A percentile compares a stretch with the other conserved stretches of the same genome.
These are phyloP conservation scores for Solea solea DNA, from an alignment of 2,113 vertebrate species.

Conservation along the genomic window DNA sequence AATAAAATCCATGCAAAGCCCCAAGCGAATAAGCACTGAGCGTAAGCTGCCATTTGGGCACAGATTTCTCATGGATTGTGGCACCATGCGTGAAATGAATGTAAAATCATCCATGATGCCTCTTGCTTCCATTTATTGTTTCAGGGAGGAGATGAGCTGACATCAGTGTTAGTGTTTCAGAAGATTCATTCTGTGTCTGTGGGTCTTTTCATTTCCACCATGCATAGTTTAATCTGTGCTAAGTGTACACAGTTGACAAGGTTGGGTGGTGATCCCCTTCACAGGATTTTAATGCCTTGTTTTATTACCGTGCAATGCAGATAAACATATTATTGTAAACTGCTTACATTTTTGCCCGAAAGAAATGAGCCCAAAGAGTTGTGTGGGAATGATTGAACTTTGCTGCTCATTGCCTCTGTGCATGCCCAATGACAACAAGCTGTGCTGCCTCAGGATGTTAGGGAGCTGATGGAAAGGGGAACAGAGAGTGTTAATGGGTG, in stretches of 20 bases:
- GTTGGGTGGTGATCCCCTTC: conserved; percentile 26
- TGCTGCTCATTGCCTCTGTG: conserved; percentile 43
- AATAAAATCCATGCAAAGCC: conserved; percentile 66
- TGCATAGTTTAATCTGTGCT: conserved; percentile 21
- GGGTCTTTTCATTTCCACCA: conserved; percentile 21
- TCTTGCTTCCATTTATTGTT: conserved; percentile 62
- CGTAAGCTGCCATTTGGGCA: conserved; percentile 71
- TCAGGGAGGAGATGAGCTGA: conserved; percentile 60
- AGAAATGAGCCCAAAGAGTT: conserved; percentile 44
- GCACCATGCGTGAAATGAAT: conserved; percentile 74
- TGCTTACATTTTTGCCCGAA: conserved; percentile 28
- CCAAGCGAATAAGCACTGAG: conserved; percentile 33
- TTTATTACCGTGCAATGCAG: conserved; percentile 34
- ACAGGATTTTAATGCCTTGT: conserved; percentile 31
- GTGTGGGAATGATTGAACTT: conserved; percentile 46
- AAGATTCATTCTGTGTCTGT: conserved; percentile 37
- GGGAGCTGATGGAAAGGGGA: conserved; percentile 4
- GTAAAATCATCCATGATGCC: conserved; percentile 67
- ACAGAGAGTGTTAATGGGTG: background rate
- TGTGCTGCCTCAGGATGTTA: conserved; percentile 48
- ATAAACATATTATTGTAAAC: conserved; percentile 52
- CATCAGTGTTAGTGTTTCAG: conserved; percentile 41
- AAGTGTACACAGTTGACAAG: conserved; percentile 25
- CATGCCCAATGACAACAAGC: conserved; percentile 43
- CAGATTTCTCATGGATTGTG: conserved; percentile 73